Percentiles rank a stretch among this genome's conserved stretches.
These are phyloP conservation scores for Ataeniobius toweri DNA, from an alignment of 2,797 vertebrate genomes.

Conservation along the genomic window DNA sequence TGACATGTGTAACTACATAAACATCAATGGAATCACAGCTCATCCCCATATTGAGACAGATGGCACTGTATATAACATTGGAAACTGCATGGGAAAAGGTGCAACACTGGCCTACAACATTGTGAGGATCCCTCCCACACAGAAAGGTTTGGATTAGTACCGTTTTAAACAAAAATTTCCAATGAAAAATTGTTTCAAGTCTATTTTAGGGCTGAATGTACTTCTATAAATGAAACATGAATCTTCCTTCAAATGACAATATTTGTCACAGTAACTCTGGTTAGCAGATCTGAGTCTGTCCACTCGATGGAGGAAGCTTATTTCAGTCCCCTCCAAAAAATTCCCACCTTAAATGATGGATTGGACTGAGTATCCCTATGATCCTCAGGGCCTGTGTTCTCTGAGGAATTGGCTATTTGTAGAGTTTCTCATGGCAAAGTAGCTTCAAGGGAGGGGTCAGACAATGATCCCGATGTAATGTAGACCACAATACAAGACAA, in stretches of 20 bases:
- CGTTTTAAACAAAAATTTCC: background rate
- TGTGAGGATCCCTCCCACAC: constrained; percentile 89
- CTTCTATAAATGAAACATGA: background rate
- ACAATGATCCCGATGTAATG: background rate
- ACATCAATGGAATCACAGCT: constrained; percentile 92
- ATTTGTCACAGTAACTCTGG: background rate
- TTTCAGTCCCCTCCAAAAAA: background rate
- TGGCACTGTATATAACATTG: constrained; percentile 96
- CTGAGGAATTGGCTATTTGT: background rate
- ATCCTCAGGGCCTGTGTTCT: background rate
- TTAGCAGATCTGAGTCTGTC: background rate
- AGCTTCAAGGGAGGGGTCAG: background rate
- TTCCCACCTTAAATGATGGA: background rate
- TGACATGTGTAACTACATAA: constrained; percentile 92
- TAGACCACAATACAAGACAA: background rate
- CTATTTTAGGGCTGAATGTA: background rate
- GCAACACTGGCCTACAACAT: constrained; percentile 95
- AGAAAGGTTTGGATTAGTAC: constrained; percentile 83
- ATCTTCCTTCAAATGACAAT: background rate
- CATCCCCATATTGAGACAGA: constrained; percentile 95
- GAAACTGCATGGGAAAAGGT: constrained; percentile 98
- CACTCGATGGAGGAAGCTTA: background rate
- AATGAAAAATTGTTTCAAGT: background rate
- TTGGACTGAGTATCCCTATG: background rate
- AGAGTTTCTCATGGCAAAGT: no score